phyloP scores from a whole-genome alignment of 2,113 vertebrate species.

The Zosterops lateralis region DNA sequence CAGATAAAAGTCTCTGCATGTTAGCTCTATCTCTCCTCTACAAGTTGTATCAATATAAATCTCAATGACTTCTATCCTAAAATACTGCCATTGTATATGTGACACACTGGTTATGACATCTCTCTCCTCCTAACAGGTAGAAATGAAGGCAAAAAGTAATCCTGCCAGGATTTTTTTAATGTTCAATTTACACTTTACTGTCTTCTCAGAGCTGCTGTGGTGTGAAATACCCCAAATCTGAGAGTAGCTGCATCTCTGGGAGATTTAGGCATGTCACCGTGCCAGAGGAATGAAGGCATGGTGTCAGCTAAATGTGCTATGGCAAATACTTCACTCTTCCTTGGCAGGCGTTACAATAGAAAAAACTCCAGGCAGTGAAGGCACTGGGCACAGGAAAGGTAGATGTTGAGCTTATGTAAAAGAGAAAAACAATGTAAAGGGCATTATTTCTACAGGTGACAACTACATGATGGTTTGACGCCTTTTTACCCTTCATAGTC shows the following conservation, averaged over 20 bases:
- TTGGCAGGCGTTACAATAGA: not conserved
- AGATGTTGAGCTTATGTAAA: not conserved
- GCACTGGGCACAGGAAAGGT: not conserved
- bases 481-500: not conserved
- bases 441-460: not conserved
- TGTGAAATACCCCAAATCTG: not conserved
- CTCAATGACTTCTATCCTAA: not conserved
- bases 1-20: not conserved
- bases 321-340: not conserved
- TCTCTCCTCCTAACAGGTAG: not conserved
- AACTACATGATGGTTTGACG: not conserved
- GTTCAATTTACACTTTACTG: not conserved
- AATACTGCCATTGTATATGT: not conserved
- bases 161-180: not conserved
- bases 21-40: not conserved
- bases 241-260: not conserved
- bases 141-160: not conserved
- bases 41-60: not conserved
- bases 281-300: not conserved
- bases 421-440: not conserved
- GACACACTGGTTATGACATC: not conserved
- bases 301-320: not conserved
- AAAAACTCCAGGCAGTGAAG: not conserved
- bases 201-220: not conserved
- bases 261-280: not conserved